Percentiles rank a stretch among this genome's conserved stretches.
Evolutionary conservation across 1,140 invertebrate genomes (phyloP).

Genomic region (Drosophila nasuta): DNA sequence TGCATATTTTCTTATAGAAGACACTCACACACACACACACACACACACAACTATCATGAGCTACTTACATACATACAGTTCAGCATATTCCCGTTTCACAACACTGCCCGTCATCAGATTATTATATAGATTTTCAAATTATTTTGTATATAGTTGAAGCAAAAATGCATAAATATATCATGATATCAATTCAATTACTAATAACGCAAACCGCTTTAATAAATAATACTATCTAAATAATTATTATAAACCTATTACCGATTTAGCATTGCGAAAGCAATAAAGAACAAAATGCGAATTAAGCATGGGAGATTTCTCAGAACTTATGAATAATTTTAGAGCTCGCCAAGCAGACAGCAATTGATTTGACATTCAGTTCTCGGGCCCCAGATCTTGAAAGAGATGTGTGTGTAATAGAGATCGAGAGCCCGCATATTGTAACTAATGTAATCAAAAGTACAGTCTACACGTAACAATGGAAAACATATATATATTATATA

Average conservation of each 20-base stretch:
- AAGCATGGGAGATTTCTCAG: slow-evolving; percentile 34
- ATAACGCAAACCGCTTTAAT: slow-evolving; percentile 72
- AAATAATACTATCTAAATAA: slow-evolving; percentile 56
- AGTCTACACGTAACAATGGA: slow-evolving; percentile 33
- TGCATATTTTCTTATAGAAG: slow-evolving; percentile 58
- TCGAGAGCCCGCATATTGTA: slow-evolving; percentile 36
- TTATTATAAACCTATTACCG: slow-evolving; percentile 4
- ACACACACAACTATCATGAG: slow-evolving; percentile 24
- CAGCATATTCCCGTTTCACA: slow-evolving; percentile 19
- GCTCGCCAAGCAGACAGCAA: slow-evolving; percentile 37
- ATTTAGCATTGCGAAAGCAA: slow-evolving; percentile 22
- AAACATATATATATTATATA: slow-evolving; percentile 37
- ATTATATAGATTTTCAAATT: slow-evolving; percentile 15
- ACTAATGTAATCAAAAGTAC: slow-evolving; percentile 76
- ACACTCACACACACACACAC: too few species aligned
- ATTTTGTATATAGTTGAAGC: slow-evolving; percentile 60
- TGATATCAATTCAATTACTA: slow-evolving; percentile 57
- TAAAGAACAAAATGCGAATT: neutral
- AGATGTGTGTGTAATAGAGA: neutral
- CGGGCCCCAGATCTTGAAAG: neutral
- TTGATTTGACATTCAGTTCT: slow-evolving; percentile 59
- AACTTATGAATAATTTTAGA: slow-evolving; percentile 54
- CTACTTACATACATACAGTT: neutral
- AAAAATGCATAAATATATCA: slow-evolving; percentile 50
- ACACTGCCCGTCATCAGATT: slow-evolving; percentile 25